Base-by-base conservation (phyloP, 2,113 vertebrate genomes). In the Zeus faber region DNA sequence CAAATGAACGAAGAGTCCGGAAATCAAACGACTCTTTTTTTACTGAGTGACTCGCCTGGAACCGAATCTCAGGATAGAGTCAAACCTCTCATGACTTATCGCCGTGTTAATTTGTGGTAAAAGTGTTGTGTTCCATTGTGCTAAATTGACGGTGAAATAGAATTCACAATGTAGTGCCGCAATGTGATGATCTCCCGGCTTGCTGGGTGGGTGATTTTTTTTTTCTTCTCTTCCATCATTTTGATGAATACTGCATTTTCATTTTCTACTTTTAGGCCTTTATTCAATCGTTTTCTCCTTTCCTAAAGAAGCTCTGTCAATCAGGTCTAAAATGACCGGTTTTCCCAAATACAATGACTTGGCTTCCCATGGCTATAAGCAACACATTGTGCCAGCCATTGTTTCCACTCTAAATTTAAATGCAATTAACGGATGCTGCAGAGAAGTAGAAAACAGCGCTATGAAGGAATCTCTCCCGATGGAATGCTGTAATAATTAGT, bases 401-500 rank as follows among this genome's bases (percentile, higher is more conserved):
- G 80, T 82, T 63, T 69, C 57, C 2, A 45, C 63, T 60, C 67
- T 77, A 80, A 65, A 86, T 88, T 87, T 87, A 86, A 85, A 87
- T 84, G 81, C 85, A 87, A 88, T 88, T 88, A 88, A 71, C 72
- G 62, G 49, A 77, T 74, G 70, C 59, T 76, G 78, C 58, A 53
- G 74, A 81, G 81, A 59, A 80, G 68, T 58, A 56, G 79, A 81
- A 86, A 88, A 84, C 70, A 65, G 74, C 64, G 49, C 49, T 79
- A 77, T 81, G 79, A 89, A 84, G 81, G 79, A 88, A 85, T 79
- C 67, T n/a, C 79, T 73, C 84, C 77, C 64, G 39, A 72, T 57
- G 57, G 71, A 89, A 62, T 80, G 37, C 73, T 78, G 81, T 88
- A 85, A 89, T 89, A 85, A 89, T 89, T 87, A 89, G 79, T 77